phyloP scores from a whole-genome alignment of 2,797 vertebrate genomes.

The Hippocampus kuda region DNA sequence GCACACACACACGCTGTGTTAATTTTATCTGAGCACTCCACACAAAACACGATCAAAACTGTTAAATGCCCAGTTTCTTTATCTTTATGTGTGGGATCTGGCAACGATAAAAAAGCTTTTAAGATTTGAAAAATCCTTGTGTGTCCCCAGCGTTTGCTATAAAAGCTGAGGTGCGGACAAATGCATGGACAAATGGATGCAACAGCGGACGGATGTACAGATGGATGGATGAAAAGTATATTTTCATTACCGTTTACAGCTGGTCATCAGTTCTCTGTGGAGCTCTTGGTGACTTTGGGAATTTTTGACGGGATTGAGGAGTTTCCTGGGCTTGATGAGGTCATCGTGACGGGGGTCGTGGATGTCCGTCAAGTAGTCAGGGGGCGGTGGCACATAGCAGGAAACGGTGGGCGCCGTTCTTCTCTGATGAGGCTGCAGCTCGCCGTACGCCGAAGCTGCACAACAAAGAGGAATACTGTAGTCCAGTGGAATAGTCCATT shows the following conservation, averaged over 20 bases:
- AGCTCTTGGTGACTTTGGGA: constrained; percentile 92
- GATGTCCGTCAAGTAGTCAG: constrained; percentile 66
- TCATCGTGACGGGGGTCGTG: constrained; percentile 54
- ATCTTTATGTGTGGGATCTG: too few relatives aligned
- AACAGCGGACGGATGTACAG: too few relatives aligned
- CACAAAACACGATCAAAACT: too few relatives aligned
- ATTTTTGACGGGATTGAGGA: constrained; percentile 87
- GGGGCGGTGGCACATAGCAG: constrained; percentile 58
- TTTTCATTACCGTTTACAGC: constrained; percentile 72
- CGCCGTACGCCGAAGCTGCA: constrained; percentile 77
- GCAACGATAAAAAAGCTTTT: too few relatives aligned
- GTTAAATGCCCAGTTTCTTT: too few relatives aligned
- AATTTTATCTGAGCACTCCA: too few relatives aligned
- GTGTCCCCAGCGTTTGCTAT: too few relatives aligned
- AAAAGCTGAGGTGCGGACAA: too few relatives aligned
- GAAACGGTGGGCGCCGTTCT: constrained; percentile 52
- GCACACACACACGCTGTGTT: not conserved
- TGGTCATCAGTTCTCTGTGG: constrained; percentile 88
- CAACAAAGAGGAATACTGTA: not conserved
- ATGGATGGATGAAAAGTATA: not conserved
- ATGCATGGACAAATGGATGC: not conserved
- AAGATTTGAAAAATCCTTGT: too few relatives aligned
- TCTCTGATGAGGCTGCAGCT: constrained; percentile 66
- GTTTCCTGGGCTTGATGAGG: constrained; percentile 93
- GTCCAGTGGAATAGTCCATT: not conserved